Percentiles rank a stretch among this genome's conserved stretches.
phyloP scores from a whole-genome alignment of 1,140 invertebrate species.

The Drosophila lini region DNA sequence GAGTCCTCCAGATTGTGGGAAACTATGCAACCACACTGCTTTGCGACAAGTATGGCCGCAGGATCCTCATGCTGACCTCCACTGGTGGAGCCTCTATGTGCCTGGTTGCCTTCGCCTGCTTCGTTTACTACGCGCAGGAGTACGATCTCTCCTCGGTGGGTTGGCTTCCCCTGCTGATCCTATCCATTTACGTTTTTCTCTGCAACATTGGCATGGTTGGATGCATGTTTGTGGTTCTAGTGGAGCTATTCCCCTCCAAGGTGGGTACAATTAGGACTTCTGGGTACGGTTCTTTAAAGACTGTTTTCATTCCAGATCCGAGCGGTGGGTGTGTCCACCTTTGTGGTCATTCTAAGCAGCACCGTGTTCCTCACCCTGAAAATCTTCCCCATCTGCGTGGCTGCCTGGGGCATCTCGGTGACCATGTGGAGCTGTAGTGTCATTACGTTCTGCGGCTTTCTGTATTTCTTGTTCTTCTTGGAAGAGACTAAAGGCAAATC shows the following conservation, averaged over 20 bases:
- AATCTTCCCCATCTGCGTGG: constrained; percentile 67
- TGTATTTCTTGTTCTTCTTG: constrained; percentile 53
- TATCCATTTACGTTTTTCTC: constrained; percentile 65
- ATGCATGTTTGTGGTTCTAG: constrained; percentile 68
- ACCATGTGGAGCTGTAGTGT: constrained; percentile 57
- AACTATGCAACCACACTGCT: constrained; percentile 57
- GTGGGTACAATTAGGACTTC: constrained; percentile 11
- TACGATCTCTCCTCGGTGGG: constrained; percentile 37
- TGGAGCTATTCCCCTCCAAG: constrained; percentile 70
- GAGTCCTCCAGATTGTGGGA: constrained; percentile 84
- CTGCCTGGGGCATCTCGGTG: constrained; percentile 49
- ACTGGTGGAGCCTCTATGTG: constrained; percentile 42
- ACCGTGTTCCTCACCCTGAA: constrained; percentile 62
- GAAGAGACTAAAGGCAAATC: constrained; percentile 77
- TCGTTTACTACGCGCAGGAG: constrained; percentile 26
- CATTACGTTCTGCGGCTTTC: constrained; percentile 33
- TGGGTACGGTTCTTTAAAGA: fast-evolving
- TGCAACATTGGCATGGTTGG: constrained; percentile 72
- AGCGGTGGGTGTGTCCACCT: constrained; percentile 47
- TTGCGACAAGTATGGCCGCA: constrained; percentile 63
- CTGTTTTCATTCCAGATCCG: constrained; percentile 55
- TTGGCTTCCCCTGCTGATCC: constrained; percentile 67
- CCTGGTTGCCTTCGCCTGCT: constrained; percentile 50
- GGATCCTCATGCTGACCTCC: constrained; percentile 59
- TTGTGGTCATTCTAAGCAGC: constrained; percentile 58